Base-by-base conservation (phyloP, 2,888 invertebrate species). In the Cerastis rubricosa region DNA sequence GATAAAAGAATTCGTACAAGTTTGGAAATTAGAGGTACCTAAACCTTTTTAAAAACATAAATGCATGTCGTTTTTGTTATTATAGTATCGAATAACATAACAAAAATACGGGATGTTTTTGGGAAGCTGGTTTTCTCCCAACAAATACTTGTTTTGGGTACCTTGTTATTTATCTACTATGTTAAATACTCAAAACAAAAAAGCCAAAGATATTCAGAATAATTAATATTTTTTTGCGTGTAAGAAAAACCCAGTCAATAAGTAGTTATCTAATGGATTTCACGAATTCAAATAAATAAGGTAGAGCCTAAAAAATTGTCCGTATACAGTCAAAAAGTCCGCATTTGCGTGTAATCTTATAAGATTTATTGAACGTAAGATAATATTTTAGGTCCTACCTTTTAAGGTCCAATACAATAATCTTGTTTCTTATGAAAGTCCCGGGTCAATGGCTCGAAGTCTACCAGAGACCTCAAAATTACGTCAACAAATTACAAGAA, bases 391-490 rank as follows among this genome's bases (percentile, higher is more conserved):
- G 43, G 12, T 5, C 12, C 35, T 8, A 66, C 35, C 17, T 40
- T 81, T 86, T 64, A 25, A n/a, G 68, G 49, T 78, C 7, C 35
- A n/a, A 19, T n/a, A 25, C 25, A n/a, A 22, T 78, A 61, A 76
- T 78, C 68, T 73, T 59, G 3, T 69, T 80, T 76, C 47, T 63
- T 51, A 63, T 59, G 43, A 66, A 63, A 66, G 45, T 12, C 12
- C 35, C 12, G 17, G 68, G 74, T 80, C 63, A 78, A n/a, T 65
- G 68, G 14, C 59, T 66, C 71, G 35, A 61, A 29, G 2, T 9
- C 11, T 86, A 85, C 88, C 80, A 75, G 78, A 69, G 74, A 22
- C 25, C 47, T 43, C 45, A 73, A 51, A 84, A 73, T 71, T 76
- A 59, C 70, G 59, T 81, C 70, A 76, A 35, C 9, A 1, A 22